Conservation (phyloP, 1,140 invertebrate species). For the Monochamus saltuarius region DNA sequence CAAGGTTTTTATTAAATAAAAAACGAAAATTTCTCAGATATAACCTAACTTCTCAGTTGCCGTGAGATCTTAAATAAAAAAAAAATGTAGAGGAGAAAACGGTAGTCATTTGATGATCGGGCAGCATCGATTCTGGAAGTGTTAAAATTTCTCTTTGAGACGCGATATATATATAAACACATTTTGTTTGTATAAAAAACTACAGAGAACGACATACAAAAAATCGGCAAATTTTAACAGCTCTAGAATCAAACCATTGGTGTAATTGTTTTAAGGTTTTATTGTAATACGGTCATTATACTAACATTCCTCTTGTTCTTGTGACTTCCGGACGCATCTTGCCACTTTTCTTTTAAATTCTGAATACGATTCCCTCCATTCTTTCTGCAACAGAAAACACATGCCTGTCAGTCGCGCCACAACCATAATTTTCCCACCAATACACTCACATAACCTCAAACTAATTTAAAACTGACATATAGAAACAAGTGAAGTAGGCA, state of each 20-base stretch:
- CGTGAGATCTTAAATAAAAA: constrained; percentile 13
- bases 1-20: too few relatives aligned
- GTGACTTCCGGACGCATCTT: constrained; percentile 96
- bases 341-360: constrained; percentile 98
- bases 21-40: too few relatives aligned
- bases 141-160: constrained; percentile 4
- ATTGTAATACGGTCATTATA: constrained; percentile 49
- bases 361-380: constrained; percentile 95
- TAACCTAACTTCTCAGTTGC: constrained; percentile 12
- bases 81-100: constrained; percentile 1
- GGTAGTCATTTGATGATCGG: background rate
- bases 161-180: constrained; percentile 4
- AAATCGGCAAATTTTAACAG: constrained; percentile 10
- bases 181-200: constrained; percentile 20
- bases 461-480: background rate
- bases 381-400: constrained; percentile 77
- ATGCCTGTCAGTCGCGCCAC: too few relatives aligned
- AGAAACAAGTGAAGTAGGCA: background rate
- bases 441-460: background rate
- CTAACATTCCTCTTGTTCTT: constrained; percentile 96
- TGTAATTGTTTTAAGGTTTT: constrained; percentile 13
- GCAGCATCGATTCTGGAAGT: background rate
- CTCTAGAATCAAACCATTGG: constrained; percentile 10
- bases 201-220: constrained; percentile 19
- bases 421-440: background rate